Evolutionary conservation across 2,888 invertebrate species (phyloP).

Genomic region (Miltochrista miniata): DNA sequence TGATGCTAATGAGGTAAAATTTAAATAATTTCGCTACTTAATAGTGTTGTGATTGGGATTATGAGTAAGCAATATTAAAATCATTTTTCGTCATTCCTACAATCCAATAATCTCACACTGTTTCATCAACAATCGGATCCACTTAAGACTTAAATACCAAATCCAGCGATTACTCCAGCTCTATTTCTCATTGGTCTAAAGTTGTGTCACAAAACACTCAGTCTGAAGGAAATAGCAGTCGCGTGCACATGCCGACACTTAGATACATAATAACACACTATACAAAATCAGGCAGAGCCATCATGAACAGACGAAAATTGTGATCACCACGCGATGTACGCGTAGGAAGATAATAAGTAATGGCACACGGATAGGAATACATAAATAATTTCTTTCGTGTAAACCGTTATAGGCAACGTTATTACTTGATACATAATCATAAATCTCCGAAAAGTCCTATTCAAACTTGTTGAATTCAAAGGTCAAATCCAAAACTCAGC

Average conservation of each 20-base stretch:
- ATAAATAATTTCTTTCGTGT: constrained; percentile 33
- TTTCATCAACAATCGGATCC: no score
- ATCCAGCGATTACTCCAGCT: background rate
- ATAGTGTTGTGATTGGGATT: no score
- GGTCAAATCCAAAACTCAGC: constrained; percentile 50
- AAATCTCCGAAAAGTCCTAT: constrained; percentile 42
- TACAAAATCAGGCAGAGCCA: constrained; percentile 58
- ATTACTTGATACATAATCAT: constrained; percentile 17
- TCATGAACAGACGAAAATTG: constrained; percentile 69
- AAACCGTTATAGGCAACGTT: constrained; percentile 19
- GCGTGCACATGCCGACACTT: constrained; percentile 39
- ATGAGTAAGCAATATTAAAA: no score
- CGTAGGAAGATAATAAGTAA: constrained; percentile 72
- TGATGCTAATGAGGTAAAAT: no score
- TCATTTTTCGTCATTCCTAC: no score
- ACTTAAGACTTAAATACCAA: background rate
- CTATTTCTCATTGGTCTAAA: no score
- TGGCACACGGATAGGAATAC: constrained; percentile 35
- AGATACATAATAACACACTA: constrained; percentile 56
- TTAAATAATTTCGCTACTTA: no score
- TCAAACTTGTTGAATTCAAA: constrained; percentile 46
- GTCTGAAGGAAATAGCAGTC: constrained; percentile 12
- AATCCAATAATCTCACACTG: no score
- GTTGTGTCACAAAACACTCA: background rate
- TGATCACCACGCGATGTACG: constrained; percentile 67